These are phyloP conservation scores for Eurytoma californica DNA, from an alignment of 2,888 invertebrate species.

Conservation along the genomic window DNA sequence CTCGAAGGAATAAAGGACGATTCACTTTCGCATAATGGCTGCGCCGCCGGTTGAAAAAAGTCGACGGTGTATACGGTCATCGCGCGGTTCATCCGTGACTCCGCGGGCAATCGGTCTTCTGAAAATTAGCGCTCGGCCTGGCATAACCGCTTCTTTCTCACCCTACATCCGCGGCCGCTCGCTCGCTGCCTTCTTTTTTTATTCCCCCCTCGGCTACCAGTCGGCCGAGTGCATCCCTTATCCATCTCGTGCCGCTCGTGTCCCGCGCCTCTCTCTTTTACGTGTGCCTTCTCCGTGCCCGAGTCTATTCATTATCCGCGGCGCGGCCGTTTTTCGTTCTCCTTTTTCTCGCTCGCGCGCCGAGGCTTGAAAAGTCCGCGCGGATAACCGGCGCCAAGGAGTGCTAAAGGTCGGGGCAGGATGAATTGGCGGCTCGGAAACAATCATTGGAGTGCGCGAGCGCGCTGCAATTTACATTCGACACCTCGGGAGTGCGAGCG, in stretches of 20 bases:
- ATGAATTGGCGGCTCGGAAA: conserved; percentile 12
- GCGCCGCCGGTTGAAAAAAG: too few relatives aligned
- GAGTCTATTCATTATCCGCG: conserved; percentile 7
- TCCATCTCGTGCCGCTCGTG: conserved; percentile 11
- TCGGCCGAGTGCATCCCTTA: conserved; percentile 20
- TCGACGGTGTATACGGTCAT: not conserved
- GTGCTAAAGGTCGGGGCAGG: conserved; percentile 19
- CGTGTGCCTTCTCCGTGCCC: not conserved
- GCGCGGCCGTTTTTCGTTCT: not conserved
- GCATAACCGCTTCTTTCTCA: conserved; percentile 20
- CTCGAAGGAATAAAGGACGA: too few relatives aligned
- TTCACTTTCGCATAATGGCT: too few relatives aligned
- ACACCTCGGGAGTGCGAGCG: not conserved
- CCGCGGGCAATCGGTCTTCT: not conserved
- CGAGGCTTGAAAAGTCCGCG: not conserved
- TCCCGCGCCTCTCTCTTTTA: not conserved
- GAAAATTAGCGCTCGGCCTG: not conserved
- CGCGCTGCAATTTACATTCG: conserved; percentile 18
- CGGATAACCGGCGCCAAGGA: not conserved
- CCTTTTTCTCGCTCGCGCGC: not conserved
- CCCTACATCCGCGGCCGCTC: conserved; percentile 18
- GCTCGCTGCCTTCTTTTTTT: too few relatives aligned
- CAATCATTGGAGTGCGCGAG: conserved; percentile 15
- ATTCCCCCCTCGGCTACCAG: not conserved
- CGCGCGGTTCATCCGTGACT: not conserved